Evolutionary conservation across 2,888 invertebrate species (phyloP), one percentile per base, ranked within the genome.

Genomic region (Chirona hameri): DNA sequence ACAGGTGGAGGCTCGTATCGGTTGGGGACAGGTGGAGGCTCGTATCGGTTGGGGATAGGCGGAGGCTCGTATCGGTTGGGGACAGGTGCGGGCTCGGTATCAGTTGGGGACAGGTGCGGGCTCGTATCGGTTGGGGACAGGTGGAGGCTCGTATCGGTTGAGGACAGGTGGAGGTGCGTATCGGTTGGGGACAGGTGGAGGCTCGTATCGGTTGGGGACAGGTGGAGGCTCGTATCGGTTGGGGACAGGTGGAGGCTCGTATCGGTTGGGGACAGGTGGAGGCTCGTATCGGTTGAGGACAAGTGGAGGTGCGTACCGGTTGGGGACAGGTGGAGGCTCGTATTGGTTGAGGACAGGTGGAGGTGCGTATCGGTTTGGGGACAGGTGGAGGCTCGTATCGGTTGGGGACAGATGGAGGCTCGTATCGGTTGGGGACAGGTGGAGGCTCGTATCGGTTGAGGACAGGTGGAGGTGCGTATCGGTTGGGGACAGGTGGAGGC

Each of bases 251-350:
- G 39, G 2, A 7, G 7, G 39, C 39, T 39, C 39, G 39, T 39
- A 39, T 39, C n/a, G n/a, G n/a, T n/a, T n/a, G n/a, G 52, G 52
- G 52, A 12, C 3, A 57, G 46, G 18, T 39, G 39, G 2, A 7
- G 7, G 39, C 39, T 39, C 39, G 39, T 39, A 39, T 39, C n/a
- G n/a, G n/a, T n/a, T n/a, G n/a, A n/a, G n/a, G n/a, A n/a, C n/a
- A n/a, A n/a, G n/a, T n/a, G n/a, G n/a, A n/a, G 91, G 91, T 90
- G 85, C 79, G 84, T 48, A 18, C 52, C 52, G 52, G 15, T 1
- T 12, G 52, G 52, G 52, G n/a, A 12, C 3, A 57, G 46, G 18
- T 39, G 39, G 2, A 7, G 7, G 39, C 39, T 39, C 39, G 39
- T 39, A 39, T 39, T n/a, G n/a, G n/a, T n/a, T n/a, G n/a, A n/a